phyloP scores from a whole-genome alignment of 2,113 vertebrate species.

The Steatornis caripensis region DNA sequence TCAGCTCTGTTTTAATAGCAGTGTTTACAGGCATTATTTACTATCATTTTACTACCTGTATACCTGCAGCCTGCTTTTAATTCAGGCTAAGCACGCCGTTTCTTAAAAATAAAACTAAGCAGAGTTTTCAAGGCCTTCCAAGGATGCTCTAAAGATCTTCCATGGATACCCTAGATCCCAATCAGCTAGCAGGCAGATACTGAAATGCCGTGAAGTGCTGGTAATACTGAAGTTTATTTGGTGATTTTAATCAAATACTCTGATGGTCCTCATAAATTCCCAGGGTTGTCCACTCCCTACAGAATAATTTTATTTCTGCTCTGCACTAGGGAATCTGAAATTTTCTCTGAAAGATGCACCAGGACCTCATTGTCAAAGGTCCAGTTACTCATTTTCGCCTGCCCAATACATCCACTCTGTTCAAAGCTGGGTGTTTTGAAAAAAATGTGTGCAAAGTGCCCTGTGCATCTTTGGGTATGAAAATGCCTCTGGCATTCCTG shows the following conservation, averaged over 20 bases:
- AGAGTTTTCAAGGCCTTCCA: neutral
- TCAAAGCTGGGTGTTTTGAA: neutral
- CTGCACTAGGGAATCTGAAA: neutral
- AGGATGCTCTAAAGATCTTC: neutral
- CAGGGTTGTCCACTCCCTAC: neutral
- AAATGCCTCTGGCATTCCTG: neutral
- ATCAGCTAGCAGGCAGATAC: neutral
- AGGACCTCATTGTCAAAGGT: neutral
- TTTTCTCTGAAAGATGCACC: neutral
- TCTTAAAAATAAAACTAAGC: neutral
- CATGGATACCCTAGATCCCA: neutral
- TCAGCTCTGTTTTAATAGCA: neutral
- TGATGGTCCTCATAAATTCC: neutral
- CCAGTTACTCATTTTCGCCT: neutral
- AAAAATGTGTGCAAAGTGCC: neutral
- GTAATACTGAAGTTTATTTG: neutral
- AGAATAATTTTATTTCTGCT: neutral
- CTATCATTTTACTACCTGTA: neutral
- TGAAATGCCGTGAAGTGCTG: neutral
- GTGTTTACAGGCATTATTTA: neutral
- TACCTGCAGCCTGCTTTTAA: neutral
- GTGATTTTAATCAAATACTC: neutral
- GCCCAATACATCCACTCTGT: neutral
- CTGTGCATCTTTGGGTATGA: neutral
- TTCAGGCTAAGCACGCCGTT: neutral